Evolutionary conservation across 2,888 invertebrate genomes (phyloP).

Genomic region (Octodonta nipae): DNA sequence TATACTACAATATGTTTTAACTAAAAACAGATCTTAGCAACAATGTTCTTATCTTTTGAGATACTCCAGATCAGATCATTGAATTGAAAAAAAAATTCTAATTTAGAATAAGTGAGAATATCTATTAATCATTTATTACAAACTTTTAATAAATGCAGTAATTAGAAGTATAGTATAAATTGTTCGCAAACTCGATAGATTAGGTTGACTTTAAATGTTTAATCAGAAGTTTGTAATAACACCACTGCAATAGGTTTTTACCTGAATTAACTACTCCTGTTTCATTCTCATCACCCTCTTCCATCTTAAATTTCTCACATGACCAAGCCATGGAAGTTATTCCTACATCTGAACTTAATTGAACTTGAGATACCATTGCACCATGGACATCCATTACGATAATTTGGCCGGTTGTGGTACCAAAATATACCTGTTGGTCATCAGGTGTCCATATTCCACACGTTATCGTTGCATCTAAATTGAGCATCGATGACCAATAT

Average conservation of each 20-base stretch:
- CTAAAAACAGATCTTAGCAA: too few relatives aligned
- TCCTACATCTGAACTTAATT: slow-evolving; percentile 70
- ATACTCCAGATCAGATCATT: too few relatives aligned
- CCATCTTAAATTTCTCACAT: slow-evolving; percentile 96
- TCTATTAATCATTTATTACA: too few relatives aligned
- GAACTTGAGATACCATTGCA: slow-evolving; percentile 88
- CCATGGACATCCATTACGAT: slow-evolving; percentile 95
- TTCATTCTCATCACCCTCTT: slow-evolving; percentile 71
- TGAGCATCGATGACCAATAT: slow-evolving; percentile 96
- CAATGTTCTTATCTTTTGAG: too few relatives aligned
- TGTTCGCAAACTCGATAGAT: too few relatives aligned
- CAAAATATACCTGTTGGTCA: slow-evolving; percentile 92
- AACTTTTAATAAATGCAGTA: too few relatives aligned
- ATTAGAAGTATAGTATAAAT: too few relatives aligned
- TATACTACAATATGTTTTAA: too few relatives aligned
- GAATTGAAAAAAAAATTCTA: too few relatives aligned
- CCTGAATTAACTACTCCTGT: slow-evolving; percentile 42
- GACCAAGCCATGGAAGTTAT: slow-evolving; percentile 93
- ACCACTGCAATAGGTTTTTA: neutral
- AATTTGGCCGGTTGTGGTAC: slow-evolving; percentile 86
- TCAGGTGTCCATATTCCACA: slow-evolving; percentile 98
- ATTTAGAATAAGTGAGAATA: too few relatives aligned
- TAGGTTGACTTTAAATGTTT: too few relatives aligned
- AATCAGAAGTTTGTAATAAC: too few relatives aligned
- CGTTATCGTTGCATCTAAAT: slow-evolving; percentile 83